Evolutionary conservation across 2,113 vertebrate species (phyloP), one percentile per base, ranked within the genome.

Genomic region (Centropristis striata): DNA sequence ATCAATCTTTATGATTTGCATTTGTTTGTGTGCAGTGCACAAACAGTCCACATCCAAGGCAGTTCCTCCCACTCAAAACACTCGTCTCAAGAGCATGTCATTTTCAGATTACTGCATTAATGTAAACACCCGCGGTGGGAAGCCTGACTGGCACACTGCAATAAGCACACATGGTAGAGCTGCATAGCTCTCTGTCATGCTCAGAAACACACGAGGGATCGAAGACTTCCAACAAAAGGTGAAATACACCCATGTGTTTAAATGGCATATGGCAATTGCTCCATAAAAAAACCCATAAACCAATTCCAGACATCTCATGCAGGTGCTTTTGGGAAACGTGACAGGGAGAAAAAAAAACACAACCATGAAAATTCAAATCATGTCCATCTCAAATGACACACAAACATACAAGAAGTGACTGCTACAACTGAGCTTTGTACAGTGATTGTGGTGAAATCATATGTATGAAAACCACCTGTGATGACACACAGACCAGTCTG

Each of bases 311-410:
- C 70, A 64, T 64, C 4, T 64, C 39, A n/a, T 71, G 71, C 82
- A 84, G 86, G 75, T 83, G 82, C 51, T 73, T 63, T 64, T 72
- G 71, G 66, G 46, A 80, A 80, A 65, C 20, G 5, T 72, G 73
- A 57, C 49, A n/a, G 41, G 20, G 27, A 7, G 65, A 32, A 63
- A 57, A 69, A 32, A 63, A 57, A 68, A 58, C 41, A 41, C 47
- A 71, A 67, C 46, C 77, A 80, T 86, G 50, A 90, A 91, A 77
- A 90, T 90, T 91, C 87, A 89, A 91, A 90, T 90, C 15, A 78
- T 71, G 59, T 57, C 71, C 75, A 60, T 75, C 80, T 88, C 73
- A 86, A 86, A 91, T 88, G 75, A 89, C 16, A 4, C 54, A 72
- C 44, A 41, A 14, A 86, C 20, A 66, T 46, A 63, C 54, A 80